Conservation (phyloP, 2,113 vertebrate species). For the Colius striatus region DNA sequence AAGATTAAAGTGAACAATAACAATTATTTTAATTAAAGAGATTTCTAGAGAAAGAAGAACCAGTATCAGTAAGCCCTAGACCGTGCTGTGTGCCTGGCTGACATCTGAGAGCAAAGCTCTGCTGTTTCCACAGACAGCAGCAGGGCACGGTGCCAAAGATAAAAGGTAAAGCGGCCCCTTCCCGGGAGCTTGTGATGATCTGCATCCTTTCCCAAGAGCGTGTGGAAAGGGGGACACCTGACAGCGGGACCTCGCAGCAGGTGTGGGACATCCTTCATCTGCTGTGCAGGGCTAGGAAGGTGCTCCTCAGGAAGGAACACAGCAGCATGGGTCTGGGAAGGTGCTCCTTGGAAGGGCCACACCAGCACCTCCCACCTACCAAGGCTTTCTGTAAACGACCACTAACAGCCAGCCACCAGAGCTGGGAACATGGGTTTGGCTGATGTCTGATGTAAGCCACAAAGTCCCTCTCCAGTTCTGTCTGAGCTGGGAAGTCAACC, state of each 20-base stretch:
- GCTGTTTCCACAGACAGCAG: accelerated
- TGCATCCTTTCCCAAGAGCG: background rate
- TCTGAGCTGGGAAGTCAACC: background rate
- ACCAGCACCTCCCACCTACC: background rate
- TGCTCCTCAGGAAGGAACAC: background rate
- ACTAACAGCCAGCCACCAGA: background rate
- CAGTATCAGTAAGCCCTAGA: background rate
- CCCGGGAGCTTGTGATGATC: accelerated
- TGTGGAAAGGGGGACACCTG: background rate
- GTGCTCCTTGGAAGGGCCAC: background rate
- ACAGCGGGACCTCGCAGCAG: background rate
- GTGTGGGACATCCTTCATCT: no score
- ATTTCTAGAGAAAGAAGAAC: background rate
- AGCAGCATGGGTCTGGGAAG: background rate
- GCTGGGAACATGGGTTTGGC: background rate
- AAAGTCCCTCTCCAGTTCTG: background rate
- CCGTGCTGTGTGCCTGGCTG: accelerated
- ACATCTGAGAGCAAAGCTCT: background rate
- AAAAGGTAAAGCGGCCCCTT: background rate
- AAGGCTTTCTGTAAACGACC: background rate
- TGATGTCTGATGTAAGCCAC: background rate
- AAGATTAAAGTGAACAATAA: background rate
- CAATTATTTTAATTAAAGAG: background rate
- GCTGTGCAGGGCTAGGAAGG: background rate
- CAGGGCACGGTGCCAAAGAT: accelerated